Base-by-base conservation (phyloP, 2,113 vertebrate species). In the Microcebus lehilahytsara region DNA sequence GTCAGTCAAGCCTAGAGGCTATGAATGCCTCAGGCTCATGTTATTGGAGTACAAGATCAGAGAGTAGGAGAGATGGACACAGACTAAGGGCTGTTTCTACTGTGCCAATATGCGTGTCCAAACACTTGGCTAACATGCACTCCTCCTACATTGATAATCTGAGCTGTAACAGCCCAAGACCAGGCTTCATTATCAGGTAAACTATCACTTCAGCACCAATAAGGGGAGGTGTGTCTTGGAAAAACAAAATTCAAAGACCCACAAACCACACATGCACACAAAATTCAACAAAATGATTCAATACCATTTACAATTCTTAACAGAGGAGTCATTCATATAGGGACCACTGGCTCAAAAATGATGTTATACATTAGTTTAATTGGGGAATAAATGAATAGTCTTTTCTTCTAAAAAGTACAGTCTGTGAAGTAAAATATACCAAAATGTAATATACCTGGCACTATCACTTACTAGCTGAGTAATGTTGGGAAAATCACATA, bases 211-310 rank as follows among this genome's bases (percentile, higher is more conserved):
- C 2, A 77, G 20, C 30, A 53, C n/a, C 8, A 51, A 30, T 13
- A 62, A 78, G 2, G 30, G 42, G 6, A 77, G 5, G n/a, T 42
- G 25, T 34, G 3, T 37, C 34, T 58, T 40, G 20, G 23, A 1
- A 72, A 95, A 85, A 77, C 5, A 92, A 92, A 96, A 92, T 49
- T 51, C 30, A 72, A 83, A 91, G 27, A 51, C 27, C 34, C 14
- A 94, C 37, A 89, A 79, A 79, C 46, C 9, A 46, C 14, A 78
- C 10, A 90, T 30, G 60, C 11, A 85, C 8, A 80, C 56, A 74
- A 72, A 93, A 80, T 89, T 93, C n/a, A 90, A 60, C 12, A 8
- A 42, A 97, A 89, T 80, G 27, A 85, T 79, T 13, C 25, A 91
- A 51, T 2, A 7, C 32, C 74, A 77, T 40, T 30, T 86, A 19